Conservation (phyloP, 2,797 vertebrate genomes). For the Hippopotamyrus pictus region DNA sequence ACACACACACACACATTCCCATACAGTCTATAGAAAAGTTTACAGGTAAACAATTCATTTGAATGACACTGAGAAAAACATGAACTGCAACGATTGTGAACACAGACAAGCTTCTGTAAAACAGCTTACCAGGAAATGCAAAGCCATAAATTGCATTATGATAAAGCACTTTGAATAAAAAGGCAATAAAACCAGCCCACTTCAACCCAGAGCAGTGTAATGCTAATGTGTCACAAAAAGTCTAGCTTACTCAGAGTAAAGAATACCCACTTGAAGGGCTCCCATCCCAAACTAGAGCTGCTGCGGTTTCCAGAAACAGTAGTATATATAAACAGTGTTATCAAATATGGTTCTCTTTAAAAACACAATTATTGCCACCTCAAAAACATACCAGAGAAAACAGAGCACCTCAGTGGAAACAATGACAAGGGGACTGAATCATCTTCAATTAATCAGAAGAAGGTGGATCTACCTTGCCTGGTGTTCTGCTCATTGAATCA, state of each 20-base stretch:
- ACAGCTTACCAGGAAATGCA: background rate
- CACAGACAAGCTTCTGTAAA: background rate
- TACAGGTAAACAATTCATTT: background rate
- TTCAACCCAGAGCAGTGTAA: background rate
- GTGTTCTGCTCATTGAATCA: constrained; percentile 13
- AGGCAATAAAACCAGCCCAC: background rate
- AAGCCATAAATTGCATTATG: background rate
- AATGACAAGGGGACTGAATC: background rate
- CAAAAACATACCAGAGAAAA: background rate
- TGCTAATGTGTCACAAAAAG: background rate
- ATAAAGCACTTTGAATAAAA: background rate
- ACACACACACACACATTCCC: background rate
- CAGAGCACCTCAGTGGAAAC: background rate
- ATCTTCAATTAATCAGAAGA: background rate
- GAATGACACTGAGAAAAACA: background rate
- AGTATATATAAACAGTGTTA: too few relatives aligned
- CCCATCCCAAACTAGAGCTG: background rate
- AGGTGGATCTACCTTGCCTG: background rate
- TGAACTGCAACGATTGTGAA: background rate
- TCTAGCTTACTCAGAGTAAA: background rate
- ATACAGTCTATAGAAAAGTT: background rate
- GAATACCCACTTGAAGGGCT: background rate
- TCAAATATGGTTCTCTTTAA: background rate
- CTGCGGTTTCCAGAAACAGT: background rate
- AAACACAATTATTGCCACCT: background rate